Conservation (phyloP, 2,797 vertebrate species). For the Tapirus indicus region DNA sequence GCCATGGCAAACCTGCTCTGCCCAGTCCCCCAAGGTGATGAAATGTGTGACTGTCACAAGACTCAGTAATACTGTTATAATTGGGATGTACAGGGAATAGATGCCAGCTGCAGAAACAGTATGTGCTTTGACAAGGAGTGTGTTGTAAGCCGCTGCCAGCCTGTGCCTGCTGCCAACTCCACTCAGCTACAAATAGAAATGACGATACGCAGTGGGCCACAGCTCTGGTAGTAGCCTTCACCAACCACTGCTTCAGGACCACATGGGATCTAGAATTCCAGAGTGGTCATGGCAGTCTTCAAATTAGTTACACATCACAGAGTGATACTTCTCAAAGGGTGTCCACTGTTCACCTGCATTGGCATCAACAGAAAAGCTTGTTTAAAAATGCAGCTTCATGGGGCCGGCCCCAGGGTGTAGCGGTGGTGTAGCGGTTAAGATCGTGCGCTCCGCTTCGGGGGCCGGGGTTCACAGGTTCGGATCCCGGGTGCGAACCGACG, state of each 20-base stretch:
- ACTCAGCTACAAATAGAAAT: constrained; percentile 84
- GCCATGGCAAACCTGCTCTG: constrained; percentile 61
- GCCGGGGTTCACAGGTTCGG: too few species aligned
- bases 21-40: constrained; percentile 77
- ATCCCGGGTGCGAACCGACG: too few species aligned
- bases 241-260: constrained; percentile 36
- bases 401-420: too few species aligned
- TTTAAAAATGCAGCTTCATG: neutral
- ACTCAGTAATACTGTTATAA: constrained; percentile 81
- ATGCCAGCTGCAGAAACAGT: constrained; percentile 84
- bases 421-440: too few species aligned
- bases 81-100: constrained; percentile 83
- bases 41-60: constrained; percentile 82
- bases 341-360: neutral
- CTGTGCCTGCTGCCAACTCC: constrained; percentile 78
- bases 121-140: constrained; percentile 81
- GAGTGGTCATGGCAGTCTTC: neutral
- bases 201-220: constrained; percentile 69
- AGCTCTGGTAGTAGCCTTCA: neutral
- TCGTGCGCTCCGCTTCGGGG: too few species aligned
- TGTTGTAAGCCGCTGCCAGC: constrained; percentile 78
- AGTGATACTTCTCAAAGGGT: neutral
- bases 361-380: neutral
- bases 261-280: neutral
- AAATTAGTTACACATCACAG: neutral